Conservation (phyloP, 92 coral and sea anemone genomes). For the Phymanthus crucifer region DNA sequence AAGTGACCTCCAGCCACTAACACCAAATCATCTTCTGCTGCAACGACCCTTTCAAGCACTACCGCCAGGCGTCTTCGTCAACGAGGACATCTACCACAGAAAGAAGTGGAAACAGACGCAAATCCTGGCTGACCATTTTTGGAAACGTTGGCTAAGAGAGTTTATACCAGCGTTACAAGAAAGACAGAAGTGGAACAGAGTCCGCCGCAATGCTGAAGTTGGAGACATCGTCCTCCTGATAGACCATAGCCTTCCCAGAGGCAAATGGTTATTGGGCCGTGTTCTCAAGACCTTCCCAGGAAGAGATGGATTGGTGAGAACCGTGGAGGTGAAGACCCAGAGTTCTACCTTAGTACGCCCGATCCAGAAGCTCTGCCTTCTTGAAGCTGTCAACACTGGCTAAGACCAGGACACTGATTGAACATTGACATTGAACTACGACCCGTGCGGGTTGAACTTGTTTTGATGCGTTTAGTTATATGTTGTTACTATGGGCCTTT, state of each 20-base stretch:
- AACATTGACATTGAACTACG: background rate
- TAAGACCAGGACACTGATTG: background rate
- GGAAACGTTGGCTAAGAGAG: conserved; percentile 63
- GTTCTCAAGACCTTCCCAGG: conserved; percentile 13
- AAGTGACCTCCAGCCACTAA: conserved; percentile 45
- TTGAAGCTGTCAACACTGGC: too few species aligned
- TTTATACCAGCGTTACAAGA: conserved; percentile 58
- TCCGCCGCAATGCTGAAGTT: conserved; percentile 34
- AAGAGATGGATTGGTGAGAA: conserved; percentile 45
- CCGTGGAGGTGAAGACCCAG: conserved; percentile 47
- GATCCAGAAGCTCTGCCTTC: background rate
- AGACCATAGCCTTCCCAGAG: conserved; percentile 26
- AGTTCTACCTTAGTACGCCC: background rate
- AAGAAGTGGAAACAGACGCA: conserved; percentile 64
- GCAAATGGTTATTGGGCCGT: conserved; percentile 42
- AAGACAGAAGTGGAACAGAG: conserved; percentile 50
- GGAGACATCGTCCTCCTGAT: conserved; percentile 52
- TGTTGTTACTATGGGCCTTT: too few species aligned
- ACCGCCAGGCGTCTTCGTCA: conserved; percentile 49
- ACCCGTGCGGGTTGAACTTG: background rate
- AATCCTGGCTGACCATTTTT: conserved; percentile 49
- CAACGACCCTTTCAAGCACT: conserved; percentile 34
- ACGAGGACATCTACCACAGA: conserved; percentile 36
- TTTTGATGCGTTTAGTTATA: too few species aligned
- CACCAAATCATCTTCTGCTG: conserved; percentile 58